These are phyloP conservation scores for Probaryconus sp. DNA, from an alignment of 1,140 invertebrate species.

Conservation along the genomic window DNA sequence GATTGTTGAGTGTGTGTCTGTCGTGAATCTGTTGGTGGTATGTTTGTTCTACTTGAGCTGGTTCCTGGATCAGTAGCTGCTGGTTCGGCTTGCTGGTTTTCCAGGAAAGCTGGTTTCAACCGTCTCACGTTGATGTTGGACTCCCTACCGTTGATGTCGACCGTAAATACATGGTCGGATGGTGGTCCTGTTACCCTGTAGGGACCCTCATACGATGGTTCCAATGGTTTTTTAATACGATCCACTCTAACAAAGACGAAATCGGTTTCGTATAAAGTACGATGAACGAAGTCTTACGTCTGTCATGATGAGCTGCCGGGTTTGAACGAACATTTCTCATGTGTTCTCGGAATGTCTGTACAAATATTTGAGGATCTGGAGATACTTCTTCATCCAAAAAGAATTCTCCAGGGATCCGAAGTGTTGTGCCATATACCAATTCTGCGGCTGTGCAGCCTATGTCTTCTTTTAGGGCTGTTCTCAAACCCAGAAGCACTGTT, in stretches of 20 bases:
- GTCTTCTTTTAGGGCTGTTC: constrained; percentile 60
- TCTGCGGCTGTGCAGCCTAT: constrained; percentile 45
- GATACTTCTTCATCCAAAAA: constrained; percentile 20
- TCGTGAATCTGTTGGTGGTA: too few relatives aligned
- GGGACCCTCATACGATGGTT: constrained; percentile 28
- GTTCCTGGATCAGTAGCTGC: too few relatives aligned
- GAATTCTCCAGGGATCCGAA: constrained; percentile 59
- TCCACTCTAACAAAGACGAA: constrained; percentile 34
- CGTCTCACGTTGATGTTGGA: too few relatives aligned
- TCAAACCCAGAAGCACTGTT: constrained; percentile 58
- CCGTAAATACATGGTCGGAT: background rate
- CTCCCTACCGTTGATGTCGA: too few relatives aligned
- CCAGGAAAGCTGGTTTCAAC: too few relatives aligned
- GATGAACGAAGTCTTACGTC: constrained; percentile 35
- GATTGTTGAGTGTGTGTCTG: too few relatives aligned
- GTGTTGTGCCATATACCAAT: constrained; percentile 44
- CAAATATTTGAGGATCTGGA: constrained; percentile 17
- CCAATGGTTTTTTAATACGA: background rate
- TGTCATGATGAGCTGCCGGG: too few relatives aligned
- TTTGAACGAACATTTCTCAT: constrained; percentile 40
- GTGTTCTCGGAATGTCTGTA: constrained; percentile 34
- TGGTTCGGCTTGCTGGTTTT: too few relatives aligned
- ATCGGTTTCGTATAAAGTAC: constrained; percentile 27
- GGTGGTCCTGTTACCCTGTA: background rate
- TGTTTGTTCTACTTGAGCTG: too few relatives aligned